Evolutionary conservation across 1,140 invertebrate genomes (phyloP).

Genomic region (Drosophila yakuba): DNA sequence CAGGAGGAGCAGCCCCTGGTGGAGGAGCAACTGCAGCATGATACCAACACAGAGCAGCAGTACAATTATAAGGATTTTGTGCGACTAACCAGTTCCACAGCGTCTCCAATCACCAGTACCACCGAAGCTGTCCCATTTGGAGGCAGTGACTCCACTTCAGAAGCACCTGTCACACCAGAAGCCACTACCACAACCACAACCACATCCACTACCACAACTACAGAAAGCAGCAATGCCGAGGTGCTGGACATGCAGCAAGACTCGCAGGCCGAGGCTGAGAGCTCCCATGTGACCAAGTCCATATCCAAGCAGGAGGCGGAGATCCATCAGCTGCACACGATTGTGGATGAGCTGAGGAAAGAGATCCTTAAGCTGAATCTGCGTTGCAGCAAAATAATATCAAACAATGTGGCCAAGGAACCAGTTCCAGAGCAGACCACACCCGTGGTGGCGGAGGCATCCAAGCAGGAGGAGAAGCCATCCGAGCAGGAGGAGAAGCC

Average conservation of each 20-base stretch:
- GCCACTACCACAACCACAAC: too few relatives aligned
- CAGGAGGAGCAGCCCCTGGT: constrained; percentile 1
- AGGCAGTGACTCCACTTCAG: constrained; percentile 7
- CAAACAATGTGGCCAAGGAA: constrained; percentile 4
- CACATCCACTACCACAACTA: neutral
- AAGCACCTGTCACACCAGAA: neutral
- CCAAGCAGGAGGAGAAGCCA: neutral
- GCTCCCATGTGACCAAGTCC: neutral
- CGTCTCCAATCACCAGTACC: neutral
- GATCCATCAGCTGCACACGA: constrained; percentile 9
- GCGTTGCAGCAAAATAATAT: constrained; percentile 1
- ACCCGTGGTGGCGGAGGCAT: neutral
- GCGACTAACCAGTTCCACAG: neutral
- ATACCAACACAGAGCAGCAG: neutral
- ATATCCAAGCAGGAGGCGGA: constrained; percentile 21
- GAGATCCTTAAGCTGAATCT: constrained; percentile 12
- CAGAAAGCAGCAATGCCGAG: neutral
- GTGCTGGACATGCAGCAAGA: constrained; percentile 28
- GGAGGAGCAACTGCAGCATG: constrained; percentile 16
- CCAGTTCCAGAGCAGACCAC: neutral
- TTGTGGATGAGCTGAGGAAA: constrained; percentile 12
- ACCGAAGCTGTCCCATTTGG: neutral
- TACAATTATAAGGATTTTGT: constrained; percentile 27
- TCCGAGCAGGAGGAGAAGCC: neutral
- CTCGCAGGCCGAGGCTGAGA: constrained; percentile 3